Base-by-base conservation (phyloP, 2,888 invertebrate species). In the Polietes domitor region DNA sequence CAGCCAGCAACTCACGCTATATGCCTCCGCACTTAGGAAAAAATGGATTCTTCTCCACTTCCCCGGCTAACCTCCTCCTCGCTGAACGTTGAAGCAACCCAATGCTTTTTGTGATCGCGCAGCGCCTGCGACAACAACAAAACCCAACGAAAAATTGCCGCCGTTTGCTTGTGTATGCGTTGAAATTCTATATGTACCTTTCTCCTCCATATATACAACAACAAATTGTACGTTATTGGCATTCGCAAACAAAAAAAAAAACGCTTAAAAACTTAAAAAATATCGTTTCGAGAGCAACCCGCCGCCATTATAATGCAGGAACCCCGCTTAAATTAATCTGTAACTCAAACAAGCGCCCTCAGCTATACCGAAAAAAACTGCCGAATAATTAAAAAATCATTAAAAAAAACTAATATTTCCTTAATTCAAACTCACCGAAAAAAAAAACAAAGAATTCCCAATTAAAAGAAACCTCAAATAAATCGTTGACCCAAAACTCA, bases 111-210 rank as follows among this genome's bases (percentile, higher is more conserved):
- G 47, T 12, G n/a, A 2, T 47, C 47, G 4, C 32, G n/a, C 47
- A 37, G 10, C 7, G 32, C 32, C 32, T 32, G 37, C 37, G 10
- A 9, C 47, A 47, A 3, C 47, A 47, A 37, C 32, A 37, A 77
- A 73, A 32, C 26, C 72, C 75, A 28, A 71, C 77, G 80, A 72
- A 17, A 71, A 55, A 76, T 81, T 84, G 81, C 84, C 81, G 84
- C 81, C 81, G 79, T 78, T 84, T 84, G 84, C 26, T 79, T 68
- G 53, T 76, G 84, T 84, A 78, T 84, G 81, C 65, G 84, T 81
- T 79, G 84, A 84, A 84, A 84, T 76, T 81, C 76, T 79, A 81
- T 81, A 84, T 81, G 78, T 84, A 84, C 81, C 75, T 84, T 79
- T 68, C 58, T 76, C 81, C 75, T 84, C 76, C 61, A 47, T 76